A percentile compares a stretch with the other conserved stretches of the same genome.
Conservation (phyloP, 2,888 invertebrate species). For the Cetonia aurata region DNA sequence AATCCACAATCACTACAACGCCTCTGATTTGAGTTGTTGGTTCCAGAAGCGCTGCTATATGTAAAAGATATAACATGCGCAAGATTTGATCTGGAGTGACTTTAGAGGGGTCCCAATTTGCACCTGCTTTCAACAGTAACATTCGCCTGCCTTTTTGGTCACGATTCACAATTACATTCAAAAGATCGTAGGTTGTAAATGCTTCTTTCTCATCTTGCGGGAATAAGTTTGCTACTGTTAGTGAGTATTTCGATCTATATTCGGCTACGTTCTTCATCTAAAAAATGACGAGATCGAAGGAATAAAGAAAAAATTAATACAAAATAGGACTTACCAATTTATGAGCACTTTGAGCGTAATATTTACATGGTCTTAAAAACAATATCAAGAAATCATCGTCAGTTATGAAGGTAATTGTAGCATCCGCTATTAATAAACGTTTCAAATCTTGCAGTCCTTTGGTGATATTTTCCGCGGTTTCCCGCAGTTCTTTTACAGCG, state of each 20-base stretch:
- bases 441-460: slow-evolving; percentile 73
- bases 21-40: slow-evolving; percentile 86
- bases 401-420: slow-evolving; percentile 76
- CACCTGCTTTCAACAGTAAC: slow-evolving; percentile 79
- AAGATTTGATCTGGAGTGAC: slow-evolving; percentile 82
- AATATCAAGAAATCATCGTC: slow-evolving; percentile 83
- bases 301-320: no score
- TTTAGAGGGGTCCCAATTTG: slow-evolving; percentile 81
- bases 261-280: slow-evolving; percentile 83
- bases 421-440: slow-evolving; percentile 74
- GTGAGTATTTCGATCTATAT: slow-evolving; percentile 73
- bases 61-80: slow-evolving; percentile 83
- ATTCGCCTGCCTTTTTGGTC: slow-evolving; percentile 84
- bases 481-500: slow-evolving; percentile 76
- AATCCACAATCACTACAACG: slow-evolving; percentile 86
- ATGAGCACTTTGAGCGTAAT: slow-evolving; percentile 84
- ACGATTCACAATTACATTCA: slow-evolving; percentile 81
- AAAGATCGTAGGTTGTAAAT: slow-evolving; percentile 79
- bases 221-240: slow-evolving; percentile 74
- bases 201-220: slow-evolving; percentile 77
- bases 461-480: slow-evolving; percentile 77
- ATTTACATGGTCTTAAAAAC: slow-evolving; percentile 86
- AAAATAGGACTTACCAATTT: slow-evolving; percentile 74
- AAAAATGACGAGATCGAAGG: slow-evolving; percentile 45
- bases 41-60: slow-evolving; percentile 81